phyloP scores from a whole-genome alignment of 2,888 invertebrate species.

The Saturnia japonica region DNA sequence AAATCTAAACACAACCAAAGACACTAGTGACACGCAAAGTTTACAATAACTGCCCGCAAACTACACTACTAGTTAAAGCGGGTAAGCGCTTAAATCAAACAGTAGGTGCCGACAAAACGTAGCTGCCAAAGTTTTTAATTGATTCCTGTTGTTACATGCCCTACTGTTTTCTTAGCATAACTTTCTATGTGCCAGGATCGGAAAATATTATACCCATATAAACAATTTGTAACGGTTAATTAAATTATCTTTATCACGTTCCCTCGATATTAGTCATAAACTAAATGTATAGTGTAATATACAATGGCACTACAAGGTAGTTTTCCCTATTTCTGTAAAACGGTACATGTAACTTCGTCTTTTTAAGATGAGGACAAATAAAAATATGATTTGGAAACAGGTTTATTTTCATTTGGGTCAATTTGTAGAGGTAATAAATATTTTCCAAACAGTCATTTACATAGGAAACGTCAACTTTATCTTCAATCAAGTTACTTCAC shows the following conservation, averaged over 20 bases:
- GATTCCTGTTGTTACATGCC: conserved; percentile 32
- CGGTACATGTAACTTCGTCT: not conserved
- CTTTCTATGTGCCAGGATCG: too few relatives aligned
- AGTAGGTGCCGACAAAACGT: conserved; percentile 38
- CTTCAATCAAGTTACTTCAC: not conserved
- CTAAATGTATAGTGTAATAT: too few relatives aligned
- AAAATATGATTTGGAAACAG: not conserved
- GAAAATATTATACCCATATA: too few relatives aligned
- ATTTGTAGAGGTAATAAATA: not conserved
- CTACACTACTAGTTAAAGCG: conserved; percentile 37
- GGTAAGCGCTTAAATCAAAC: conserved; percentile 54
- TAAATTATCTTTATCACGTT: too few relatives aligned
- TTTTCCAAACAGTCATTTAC: not conserved
- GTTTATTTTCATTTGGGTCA: not conserved
- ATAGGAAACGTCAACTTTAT: not conserved
- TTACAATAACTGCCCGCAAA: conserved; percentile 33
- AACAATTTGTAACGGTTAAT: too few relatives aligned
- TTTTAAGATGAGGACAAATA: not conserved
- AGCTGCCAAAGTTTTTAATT: conserved; percentile 58
- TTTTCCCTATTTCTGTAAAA: not conserved
- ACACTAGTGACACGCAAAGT: conserved; percentile 8
- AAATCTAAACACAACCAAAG: conserved; percentile 6
- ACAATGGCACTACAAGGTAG: too few relatives aligned
- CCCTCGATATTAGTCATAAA: too few relatives aligned
- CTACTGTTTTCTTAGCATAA: not conserved